Evolutionary conservation across 2,797 vertebrate genomes (phyloP).

Genomic region (Acrocephalus scirpaceus): DNA sequence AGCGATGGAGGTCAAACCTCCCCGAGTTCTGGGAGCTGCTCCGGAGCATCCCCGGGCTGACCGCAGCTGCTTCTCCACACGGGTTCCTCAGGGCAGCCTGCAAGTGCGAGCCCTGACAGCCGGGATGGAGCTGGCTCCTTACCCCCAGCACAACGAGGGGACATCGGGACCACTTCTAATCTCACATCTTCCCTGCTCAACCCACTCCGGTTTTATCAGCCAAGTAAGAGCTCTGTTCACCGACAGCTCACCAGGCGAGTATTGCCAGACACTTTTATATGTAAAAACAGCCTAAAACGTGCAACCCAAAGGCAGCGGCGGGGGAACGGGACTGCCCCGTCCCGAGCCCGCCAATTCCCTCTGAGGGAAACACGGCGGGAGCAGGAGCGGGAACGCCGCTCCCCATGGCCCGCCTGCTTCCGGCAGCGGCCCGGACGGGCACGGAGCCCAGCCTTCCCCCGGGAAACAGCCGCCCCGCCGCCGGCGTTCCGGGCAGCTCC

Average conservation of each 20-base stretch:
- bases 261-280: neutral
- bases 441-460: neutral
- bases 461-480: neutral
- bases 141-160: neutral
- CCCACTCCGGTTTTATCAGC: neutral
- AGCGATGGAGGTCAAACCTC: neutral
- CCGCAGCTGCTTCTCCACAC: neutral
- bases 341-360: too few species aligned
- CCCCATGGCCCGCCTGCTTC: neutral
- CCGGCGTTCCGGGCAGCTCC: neutral
- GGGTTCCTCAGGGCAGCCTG: neutral
- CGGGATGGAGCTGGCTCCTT: fast-evolving
- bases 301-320: neutral
- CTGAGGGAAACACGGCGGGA: fast-evolving
- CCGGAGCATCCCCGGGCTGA: neutral
- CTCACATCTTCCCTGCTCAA: neutral
- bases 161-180: fast-evolving
- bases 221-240: neutral
- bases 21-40: neutral
- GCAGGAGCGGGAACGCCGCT: neutral
- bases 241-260: too few species aligned
- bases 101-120: fast-evolving
- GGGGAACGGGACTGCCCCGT: too few species aligned
- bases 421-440: neutral
- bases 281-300: neutral